These are phyloP conservation scores for Julus scandinavius DNA, from an alignment of 2,888 invertebrate species.

Conservation along the genomic window DNA sequence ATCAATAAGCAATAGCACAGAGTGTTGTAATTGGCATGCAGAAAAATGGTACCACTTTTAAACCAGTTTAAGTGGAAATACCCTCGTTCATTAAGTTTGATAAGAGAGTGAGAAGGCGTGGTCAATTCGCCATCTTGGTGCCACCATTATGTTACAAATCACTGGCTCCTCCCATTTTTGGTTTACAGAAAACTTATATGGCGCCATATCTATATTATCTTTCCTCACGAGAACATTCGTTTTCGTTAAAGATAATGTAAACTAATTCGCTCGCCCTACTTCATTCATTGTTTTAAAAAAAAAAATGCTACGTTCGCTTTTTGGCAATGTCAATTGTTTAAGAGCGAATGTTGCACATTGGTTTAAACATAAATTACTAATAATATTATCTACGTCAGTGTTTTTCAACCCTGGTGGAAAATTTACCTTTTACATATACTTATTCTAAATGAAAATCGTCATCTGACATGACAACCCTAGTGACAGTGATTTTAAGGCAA, in stretches of 20 bases:
- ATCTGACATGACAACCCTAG: no score
- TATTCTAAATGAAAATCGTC: no score
- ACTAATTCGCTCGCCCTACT: background rate
- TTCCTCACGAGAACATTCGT: background rate
- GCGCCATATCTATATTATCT: background rate
- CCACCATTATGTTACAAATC: background rate
- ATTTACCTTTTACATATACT: no score
- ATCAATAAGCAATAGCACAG: background rate
- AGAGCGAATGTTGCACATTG: no score
- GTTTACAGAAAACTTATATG: background rate
- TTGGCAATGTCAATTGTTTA: no score
- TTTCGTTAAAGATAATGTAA: background rate
- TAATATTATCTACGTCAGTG: no score
- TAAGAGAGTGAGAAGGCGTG: background rate
- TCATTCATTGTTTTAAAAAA: background rate
- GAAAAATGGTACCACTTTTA: background rate
- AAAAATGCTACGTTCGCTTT: no score
- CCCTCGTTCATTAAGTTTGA: constrained; percentile 1
- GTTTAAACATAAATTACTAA: no score
- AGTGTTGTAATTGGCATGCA: background rate
- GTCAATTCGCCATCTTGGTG: background rate
- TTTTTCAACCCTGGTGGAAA: no score
- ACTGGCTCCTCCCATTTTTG: background rate
- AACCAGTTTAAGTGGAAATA: background rate
- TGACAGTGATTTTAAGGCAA: no score